phyloP scores from a whole-genome alignment of 2,797 vertebrate genomes.

The Helarctos malayanus region DNA sequence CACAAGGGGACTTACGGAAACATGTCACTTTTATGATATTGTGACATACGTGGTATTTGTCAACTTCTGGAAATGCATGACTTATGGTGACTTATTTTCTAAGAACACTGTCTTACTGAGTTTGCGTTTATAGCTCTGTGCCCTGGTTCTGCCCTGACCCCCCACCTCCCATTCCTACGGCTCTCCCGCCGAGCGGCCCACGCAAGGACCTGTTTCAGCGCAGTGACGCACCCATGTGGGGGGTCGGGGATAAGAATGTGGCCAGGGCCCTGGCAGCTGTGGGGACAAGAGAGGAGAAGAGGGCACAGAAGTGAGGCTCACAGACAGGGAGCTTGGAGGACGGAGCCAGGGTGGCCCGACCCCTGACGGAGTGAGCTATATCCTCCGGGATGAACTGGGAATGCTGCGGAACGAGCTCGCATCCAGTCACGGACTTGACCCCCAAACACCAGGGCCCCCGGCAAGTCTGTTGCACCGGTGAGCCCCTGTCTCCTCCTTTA shows the following conservation, averaged over 20 bases:
- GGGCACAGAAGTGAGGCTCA: background rate
- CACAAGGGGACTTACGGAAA: background rate
- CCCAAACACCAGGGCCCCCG: too few relatives aligned
- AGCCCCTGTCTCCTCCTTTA: background rate
- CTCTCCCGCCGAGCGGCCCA: background rate
- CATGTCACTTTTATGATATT: background rate
- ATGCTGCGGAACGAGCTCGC: background rate
- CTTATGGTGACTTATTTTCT: background rate
- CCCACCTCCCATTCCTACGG: background rate
- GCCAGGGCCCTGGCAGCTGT: background rate
- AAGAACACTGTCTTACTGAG: background rate
- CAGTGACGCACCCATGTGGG: background rate
- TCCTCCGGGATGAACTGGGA: background rate
- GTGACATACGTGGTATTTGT: background rate
- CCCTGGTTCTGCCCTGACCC: background rate
- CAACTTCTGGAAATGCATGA: background rate
- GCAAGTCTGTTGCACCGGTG: background rate
- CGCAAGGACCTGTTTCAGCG: background rate
- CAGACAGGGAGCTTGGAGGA: background rate
- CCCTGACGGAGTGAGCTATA: background rate
- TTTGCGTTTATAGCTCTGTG: background rate
- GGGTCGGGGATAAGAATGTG: background rate
- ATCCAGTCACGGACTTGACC: background rate
- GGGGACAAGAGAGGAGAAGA: background rate
- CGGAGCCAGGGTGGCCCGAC: background rate